These are phyloP conservation scores for Himalopsyche tibetana DNA, from an alignment of 2,888 invertebrate species.

Conservation along the genomic window DNA sequence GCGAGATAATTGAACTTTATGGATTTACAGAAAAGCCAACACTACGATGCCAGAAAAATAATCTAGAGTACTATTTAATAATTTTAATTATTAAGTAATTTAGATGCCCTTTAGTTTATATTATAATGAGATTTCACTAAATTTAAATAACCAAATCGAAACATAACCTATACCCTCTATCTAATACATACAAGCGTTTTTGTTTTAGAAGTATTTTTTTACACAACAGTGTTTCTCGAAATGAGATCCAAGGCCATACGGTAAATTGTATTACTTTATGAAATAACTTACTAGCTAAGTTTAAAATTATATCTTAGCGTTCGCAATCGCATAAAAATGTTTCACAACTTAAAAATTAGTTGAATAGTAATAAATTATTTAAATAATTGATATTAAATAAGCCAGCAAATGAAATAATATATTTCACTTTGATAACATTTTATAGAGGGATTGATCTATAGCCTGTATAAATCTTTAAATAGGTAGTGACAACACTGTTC, in stretches of 20 bases:
- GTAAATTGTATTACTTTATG: background rate
- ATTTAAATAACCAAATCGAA: constrained; percentile 11
- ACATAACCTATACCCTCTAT: background rate
- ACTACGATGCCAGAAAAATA: no score
- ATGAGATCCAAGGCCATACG: constrained; percentile 12
- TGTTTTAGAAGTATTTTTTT: background rate
- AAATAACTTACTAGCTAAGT: background rate
- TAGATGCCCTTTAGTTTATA: background rate
- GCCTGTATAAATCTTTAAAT: background rate
- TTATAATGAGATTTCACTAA: constrained; percentile 29
- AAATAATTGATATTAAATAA: background rate
- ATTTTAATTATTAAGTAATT: background rate
- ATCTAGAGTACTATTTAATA: no score
- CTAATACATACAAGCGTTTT: constrained; percentile 3
- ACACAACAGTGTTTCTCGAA: background rate
- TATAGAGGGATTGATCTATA: background rate
- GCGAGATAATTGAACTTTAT: no score
- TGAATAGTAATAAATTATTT: background rate
- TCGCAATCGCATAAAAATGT: background rate
- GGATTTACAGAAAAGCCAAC: no score
- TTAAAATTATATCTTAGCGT: background rate
- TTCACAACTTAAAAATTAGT: background rate
- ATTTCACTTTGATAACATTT: background rate
- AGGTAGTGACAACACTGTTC: background rate
- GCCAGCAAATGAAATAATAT: background rate